Conservation (phyloP, 1,140 invertebrate genomes). For the Lepidurus packardi region DNA sequence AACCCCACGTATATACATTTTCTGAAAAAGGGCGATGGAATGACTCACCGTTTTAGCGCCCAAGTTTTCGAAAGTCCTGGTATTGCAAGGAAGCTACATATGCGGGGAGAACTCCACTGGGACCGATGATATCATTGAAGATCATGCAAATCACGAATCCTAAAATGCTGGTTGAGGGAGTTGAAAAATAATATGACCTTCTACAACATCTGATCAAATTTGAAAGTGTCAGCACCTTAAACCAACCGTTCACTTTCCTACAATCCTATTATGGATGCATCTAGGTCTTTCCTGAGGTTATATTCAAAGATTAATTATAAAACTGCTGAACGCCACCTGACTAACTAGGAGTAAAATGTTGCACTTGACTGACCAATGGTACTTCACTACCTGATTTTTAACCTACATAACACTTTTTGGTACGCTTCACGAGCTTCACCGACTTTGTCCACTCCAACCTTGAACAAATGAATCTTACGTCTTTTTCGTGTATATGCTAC, state of each 20-base stretch:
- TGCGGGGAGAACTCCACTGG: too few relatives aligned
- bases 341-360: not conserved
- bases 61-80: too few relatives aligned
- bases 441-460: not conserved
- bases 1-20: too few relatives aligned
- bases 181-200: not conserved
- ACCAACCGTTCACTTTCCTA: not conserved
- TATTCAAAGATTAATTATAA: too few relatives aligned
- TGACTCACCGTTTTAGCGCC: too few relatives aligned
- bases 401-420: not conserved
- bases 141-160: too few relatives aligned
- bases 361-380: not conserved
- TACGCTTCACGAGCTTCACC: not conserved
- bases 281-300: not conserved
- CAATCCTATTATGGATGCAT: not conserved
- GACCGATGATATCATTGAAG: too few relatives aligned
- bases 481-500: not conserved
- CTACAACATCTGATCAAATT: not conserved
- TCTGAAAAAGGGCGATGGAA: too few relatives aligned
- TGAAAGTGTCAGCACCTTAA: slow-evolving; percentile 5
- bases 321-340: too few relatives aligned
- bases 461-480: not conserved
- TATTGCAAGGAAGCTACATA: too few relatives aligned
- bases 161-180: too few relatives aligned
- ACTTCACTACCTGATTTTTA: not conserved